Evolutionary conservation across 2,797 vertebrate genomes (phyloP).

Genomic region (Rhincodon typus): DNA sequence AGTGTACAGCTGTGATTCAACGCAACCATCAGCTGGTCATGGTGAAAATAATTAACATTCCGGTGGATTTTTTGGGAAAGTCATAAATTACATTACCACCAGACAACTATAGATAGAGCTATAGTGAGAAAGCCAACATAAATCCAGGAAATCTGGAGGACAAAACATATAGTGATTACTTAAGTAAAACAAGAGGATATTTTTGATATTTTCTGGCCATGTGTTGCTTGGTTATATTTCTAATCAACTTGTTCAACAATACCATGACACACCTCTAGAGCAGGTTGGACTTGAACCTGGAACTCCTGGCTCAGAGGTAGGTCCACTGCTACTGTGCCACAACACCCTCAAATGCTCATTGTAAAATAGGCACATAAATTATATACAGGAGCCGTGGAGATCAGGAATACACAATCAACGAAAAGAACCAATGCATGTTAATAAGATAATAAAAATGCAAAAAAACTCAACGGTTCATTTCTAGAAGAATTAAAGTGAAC

Average conservation of each 20-base stretch:
- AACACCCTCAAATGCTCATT: no score
- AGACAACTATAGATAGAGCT: not conserved
- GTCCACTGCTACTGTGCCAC: no score
- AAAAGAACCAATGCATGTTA: not conserved
- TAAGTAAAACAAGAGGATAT: not conserved
- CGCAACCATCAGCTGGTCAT: not conserved
- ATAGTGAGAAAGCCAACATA: not conserved
- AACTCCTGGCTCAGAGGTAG: no score
- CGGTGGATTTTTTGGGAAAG: not conserved
- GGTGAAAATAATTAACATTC: not conserved
- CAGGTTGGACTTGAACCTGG: no score
- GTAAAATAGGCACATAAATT: not conserved
- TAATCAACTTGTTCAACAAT: no score
- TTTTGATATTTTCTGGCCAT: no score
- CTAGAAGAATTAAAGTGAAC: not conserved
- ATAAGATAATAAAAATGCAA: not conserved
- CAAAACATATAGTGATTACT: not conserved
- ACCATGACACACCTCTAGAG: no score
- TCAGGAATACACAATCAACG: not conserved
- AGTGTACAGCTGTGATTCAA: not conserved
- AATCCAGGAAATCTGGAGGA: not conserved
- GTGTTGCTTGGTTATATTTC: no score
- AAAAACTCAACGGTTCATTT: not conserved
- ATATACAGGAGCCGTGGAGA: not conserved
- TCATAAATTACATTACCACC: no score